Conservation (phyloP, 2,113 vertebrate genomes). For the Anarhynchus alexandrinus region DNA sequence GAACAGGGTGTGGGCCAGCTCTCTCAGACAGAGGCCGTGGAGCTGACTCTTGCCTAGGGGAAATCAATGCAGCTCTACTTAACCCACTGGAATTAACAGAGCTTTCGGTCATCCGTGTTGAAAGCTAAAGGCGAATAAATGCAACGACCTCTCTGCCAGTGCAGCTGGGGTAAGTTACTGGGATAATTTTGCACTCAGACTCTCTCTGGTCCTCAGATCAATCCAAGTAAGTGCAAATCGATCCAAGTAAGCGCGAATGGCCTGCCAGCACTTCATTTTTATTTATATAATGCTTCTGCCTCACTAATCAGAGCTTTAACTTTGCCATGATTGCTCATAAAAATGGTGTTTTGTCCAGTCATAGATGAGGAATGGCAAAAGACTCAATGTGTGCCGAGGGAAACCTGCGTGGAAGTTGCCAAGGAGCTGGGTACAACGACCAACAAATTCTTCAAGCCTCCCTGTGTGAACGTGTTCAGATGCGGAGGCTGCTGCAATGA, state of each 20-base stretch:
- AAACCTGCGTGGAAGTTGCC: slow-evolving; percentile 92
- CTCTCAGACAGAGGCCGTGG: not conserved
- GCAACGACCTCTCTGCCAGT: not conserved
- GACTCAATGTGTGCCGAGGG: slow-evolving; percentile 92
- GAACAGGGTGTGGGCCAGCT: not conserved
- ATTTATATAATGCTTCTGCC: slow-evolving; percentile 1
- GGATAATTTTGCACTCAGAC: slow-evolving; percentile 6
- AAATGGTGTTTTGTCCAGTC: slow-evolving; percentile 71
- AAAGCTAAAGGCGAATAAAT: not conserved
- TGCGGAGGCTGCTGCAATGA: slow-evolving; percentile 96
- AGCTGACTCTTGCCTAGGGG: not conserved
- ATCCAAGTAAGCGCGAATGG: slow-evolving; percentile 9
- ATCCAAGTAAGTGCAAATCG: not conserved
- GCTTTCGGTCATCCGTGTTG: not conserved
- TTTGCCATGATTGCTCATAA: not conserved
- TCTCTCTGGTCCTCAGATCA: not conserved
- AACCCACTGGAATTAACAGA: not conserved
- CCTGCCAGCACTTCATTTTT: not conserved
- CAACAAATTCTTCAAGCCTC: slow-evolving; percentile 93
- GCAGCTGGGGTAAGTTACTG: slow-evolving; percentile 17
- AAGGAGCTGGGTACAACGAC: slow-evolving; percentile 87
- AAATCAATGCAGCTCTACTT: not conserved
- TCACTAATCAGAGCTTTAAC: not conserved
- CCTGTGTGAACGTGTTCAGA: slow-evolving; percentile 91
- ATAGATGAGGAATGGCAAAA: slow-evolving; percentile 97